Conservation (phyloP, 2,797 vertebrate genomes). For the Arrhamphus sclerolepis region DNA sequence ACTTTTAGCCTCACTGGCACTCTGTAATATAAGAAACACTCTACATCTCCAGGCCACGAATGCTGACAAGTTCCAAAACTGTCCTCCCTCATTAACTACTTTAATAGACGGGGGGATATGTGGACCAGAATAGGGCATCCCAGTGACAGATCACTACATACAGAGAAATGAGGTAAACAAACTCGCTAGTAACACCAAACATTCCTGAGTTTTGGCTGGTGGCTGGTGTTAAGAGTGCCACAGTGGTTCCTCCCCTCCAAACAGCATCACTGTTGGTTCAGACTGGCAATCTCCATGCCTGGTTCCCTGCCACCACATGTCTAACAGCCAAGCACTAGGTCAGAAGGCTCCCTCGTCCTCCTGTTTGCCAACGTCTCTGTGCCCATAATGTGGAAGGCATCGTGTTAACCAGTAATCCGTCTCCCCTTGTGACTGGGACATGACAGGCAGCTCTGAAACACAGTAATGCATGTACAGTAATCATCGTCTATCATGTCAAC, state of each 20-base stretch:
- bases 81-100: slow-evolving; percentile 40
- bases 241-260: slow-evolving; percentile 53
- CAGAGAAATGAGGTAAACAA: slow-evolving; percentile 42
- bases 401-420: slow-evolving; percentile 84
- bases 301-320: slow-evolving; percentile 68
- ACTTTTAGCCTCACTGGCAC: slow-evolving; percentile 80
- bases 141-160: slow-evolving; percentile 32
- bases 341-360: slow-evolving; percentile 47
- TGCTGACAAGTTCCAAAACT: slow-evolving; percentile 37
- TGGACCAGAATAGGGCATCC: slow-evolving; percentile 20
- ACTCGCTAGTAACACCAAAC: slow-evolving; percentile 31
- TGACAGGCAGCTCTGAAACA: no score
- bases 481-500: neutral
- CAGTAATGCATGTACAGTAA: slow-evolving; percentile 2
- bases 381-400: slow-evolving; percentile 84
- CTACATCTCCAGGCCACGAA: slow-evolving; percentile 45
- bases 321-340: slow-evolving; percentile 41
- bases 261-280: slow-evolving; percentile 50
- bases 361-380: slow-evolving; percentile 80
- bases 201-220: slow-evolving; percentile 30
- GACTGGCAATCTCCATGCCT: slow-evolving; percentile 80
- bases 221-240: slow-evolving; percentile 47
- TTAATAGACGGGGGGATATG: slow-evolving; percentile 29
- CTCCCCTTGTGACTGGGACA: slow-evolving; percentile 82
- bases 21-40: slow-evolving; percentile 66